Evolutionary conservation across 37 sponge, comb jelly and placozoan genomes (phyloP).

Genomic region (Lycopodina hypogea): DNA sequence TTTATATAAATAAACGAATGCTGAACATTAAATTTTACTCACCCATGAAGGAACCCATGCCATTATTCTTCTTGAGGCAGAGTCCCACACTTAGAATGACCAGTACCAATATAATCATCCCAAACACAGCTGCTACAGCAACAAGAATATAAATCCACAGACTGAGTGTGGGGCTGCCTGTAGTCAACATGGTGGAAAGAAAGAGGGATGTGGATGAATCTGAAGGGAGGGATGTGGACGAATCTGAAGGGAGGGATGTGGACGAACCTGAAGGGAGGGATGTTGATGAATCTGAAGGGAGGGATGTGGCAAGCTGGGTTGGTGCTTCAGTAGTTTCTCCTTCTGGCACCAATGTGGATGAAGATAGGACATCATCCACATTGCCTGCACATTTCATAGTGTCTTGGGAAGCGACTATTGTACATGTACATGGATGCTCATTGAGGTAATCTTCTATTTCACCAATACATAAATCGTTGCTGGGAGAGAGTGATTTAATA

Average conservation of each 20-base stretch:
- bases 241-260: background rate
- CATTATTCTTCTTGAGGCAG: constrained; percentile 27
- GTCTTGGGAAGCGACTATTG: too few species aligned
- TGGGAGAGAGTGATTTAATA: background rate
- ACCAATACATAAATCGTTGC: background rate
- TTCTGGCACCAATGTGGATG: too few species aligned
- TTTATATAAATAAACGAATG: too few species aligned
- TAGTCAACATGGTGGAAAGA: background rate
- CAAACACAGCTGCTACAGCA: constrained; percentile 43
- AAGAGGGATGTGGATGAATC: background rate
- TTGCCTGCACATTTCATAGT: background rate
- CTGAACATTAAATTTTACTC: too few species aligned
- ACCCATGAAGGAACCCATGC: constrained; percentile 3
- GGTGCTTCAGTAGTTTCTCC: too few species aligned
- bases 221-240: constrained; percentile 5
- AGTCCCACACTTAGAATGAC: constrained; percentile 40
- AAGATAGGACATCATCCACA: too few species aligned
- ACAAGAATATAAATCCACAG: constrained; percentile 50
- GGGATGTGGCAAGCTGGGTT: too few species aligned
- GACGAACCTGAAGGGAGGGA: background rate
- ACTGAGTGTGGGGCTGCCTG: background rate
- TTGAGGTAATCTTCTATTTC: too few species aligned
- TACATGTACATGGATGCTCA: too few species aligned
- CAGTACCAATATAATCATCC: constrained; percentile 39
- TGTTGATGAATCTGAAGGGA: background rate